Percentiles rank a stretch among this genome's conserved stretches.
phyloP scores from a whole-genome alignment of 2,113 vertebrate species.

The Myiopsitta monachus region DNA sequence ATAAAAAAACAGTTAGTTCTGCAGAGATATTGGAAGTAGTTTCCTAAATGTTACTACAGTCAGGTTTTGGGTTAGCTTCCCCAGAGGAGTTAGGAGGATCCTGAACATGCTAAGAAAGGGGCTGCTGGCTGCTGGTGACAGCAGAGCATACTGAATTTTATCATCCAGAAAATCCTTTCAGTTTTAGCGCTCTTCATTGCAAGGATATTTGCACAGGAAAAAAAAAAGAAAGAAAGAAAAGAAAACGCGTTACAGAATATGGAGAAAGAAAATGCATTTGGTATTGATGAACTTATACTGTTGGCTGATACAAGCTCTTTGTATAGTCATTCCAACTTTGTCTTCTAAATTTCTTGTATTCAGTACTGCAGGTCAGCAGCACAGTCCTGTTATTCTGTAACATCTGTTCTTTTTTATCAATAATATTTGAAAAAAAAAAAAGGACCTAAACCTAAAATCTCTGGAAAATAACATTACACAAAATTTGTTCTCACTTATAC shows the following conservation, averaged over 20 bases:
- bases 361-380: neutral
- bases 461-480: neutral
- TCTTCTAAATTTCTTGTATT: neutral
- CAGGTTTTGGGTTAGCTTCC: neutral
- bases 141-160: neutral
- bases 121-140: neutral
- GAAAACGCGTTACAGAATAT: neutral
- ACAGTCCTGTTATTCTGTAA: neutral
- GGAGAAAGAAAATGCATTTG: neutral
- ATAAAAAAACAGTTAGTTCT: neutral
- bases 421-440: neutral
- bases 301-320: neutral
- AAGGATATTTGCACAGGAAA: neutral
- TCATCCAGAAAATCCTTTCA: neutral
- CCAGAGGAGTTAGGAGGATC: neutral
- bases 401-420: neutral
- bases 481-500: neutral
- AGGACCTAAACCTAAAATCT: neutral
- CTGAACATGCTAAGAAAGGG: neutral
- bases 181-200: neutral
- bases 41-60: neutral
- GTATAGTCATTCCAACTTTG: accelerated
- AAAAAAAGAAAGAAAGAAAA: neutral
- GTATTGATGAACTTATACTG: neutral
- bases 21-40: neutral